Evolutionary conservation across 1,140 invertebrate genomes (phyloP), one percentile per base, ranked within the genome.

Genomic region (Drosophila kanapiae): DNA sequence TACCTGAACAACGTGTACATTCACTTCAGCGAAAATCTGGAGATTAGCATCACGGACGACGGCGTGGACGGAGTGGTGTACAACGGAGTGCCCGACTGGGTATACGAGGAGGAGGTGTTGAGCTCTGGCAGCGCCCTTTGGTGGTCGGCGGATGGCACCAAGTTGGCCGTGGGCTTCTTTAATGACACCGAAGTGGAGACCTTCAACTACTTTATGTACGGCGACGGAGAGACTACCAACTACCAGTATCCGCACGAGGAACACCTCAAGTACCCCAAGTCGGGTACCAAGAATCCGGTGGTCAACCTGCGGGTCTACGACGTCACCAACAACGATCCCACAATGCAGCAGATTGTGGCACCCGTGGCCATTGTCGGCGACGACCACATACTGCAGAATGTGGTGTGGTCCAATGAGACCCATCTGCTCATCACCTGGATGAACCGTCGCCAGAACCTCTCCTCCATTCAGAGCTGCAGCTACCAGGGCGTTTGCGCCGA

Each of bases 31-130:
- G 94, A 93, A 67, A 90, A 90, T 35, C 56, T 86, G 0, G 88
- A 94, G 37, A 61, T 92, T 23, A 85, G 92, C 81, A 76, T 97
- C 7, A 96, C 96, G 1, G 93, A 84, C 2, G 94, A 94, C 76
- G 96, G 96, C 3, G 80, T 93, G 1, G 84, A 93, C 1, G 95
- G 94, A 43, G 93, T 95, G 5, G 93, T 98, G 58, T 98, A 96
- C 92, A 97, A 98, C 85, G 96, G 96, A 6, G 94, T 96, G 6
- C 95, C 96, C 37, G 96, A 97, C 91, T 97, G 96, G 96, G 95
- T 96, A 9, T 96, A 96, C 91, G 96, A 96, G 94, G 98, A 99
- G 95, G 98, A 99, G 93, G 96, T 99, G 6, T 95, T 99, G 78
- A 95, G 95, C 77, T 96, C 95, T 5, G 97, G 97, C 49, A 95